A percentile compares a stretch with the other conserved stretches of the same genome.
These are phyloP conservation scores for Archips crataeganus DNA, from an alignment of 2,888 invertebrate genomes.

Conservation along the genomic window DNA sequence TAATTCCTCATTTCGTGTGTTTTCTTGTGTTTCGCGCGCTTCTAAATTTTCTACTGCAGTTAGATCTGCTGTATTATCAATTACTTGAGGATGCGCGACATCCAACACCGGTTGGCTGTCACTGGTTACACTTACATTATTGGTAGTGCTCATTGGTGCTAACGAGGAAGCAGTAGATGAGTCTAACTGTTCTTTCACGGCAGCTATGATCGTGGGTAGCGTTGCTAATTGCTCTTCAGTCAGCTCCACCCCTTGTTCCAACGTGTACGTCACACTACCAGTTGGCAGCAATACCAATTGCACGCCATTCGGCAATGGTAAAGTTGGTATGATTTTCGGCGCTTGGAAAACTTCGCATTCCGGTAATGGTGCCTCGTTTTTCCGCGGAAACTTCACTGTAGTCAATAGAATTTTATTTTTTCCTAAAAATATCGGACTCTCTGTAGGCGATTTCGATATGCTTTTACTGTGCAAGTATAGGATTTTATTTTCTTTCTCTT, in stretches of 20 bases:
- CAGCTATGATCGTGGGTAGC: constrained; percentile 54
- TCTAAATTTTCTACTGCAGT: background rate
- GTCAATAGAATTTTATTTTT: constrained; percentile 74
- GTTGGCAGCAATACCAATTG: constrained; percentile 24
- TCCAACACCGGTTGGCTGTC: background rate
- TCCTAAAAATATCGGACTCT: constrained; percentile 56
- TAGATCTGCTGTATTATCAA: background rate
- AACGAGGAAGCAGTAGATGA: constrained; percentile 48
- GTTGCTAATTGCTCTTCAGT: constrained; percentile 47
- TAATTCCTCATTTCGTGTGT: background rate
- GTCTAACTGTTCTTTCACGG: constrained; percentile 56
- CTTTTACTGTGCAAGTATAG: constrained; percentile 51
- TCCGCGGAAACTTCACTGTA: constrained; percentile 55
- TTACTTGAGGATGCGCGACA: background rate
- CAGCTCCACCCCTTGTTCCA: constrained; percentile 52
- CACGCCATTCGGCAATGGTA: constrained; percentile 35
- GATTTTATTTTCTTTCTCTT: constrained; percentile 49
- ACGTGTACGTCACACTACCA: constrained; percentile 46
- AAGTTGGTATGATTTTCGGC: constrained; percentile 25
- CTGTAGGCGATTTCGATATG: constrained; percentile 25
- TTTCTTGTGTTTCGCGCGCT: constrained; percentile 11
- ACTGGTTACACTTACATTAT: background rate
- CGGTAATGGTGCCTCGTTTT: background rate
- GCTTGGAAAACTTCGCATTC: constrained; percentile 12
- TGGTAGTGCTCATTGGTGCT: background rate